A percentile compares a stretch with the other conserved stretches of the same genome.
These are phyloP conservation scores for Embidobia sp. DNA, from an alignment of 2,888 invertebrate genomes.

Conservation along the genomic window DNA sequence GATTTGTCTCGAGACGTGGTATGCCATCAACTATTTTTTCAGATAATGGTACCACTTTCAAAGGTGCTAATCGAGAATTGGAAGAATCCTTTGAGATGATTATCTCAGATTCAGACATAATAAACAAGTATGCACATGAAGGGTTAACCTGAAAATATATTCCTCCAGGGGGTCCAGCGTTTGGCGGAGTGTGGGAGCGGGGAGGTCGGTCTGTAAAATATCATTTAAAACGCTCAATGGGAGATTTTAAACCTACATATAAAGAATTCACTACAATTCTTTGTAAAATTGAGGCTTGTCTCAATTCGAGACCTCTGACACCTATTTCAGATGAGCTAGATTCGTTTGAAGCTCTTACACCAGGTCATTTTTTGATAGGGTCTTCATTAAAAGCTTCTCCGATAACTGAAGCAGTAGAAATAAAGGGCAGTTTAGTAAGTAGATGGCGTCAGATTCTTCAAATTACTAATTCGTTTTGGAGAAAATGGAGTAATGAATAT, in stretches of 20 bases:
- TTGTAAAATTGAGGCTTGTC: slow-evolving; percentile 10
- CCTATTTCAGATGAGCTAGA: slow-evolving; percentile 4
- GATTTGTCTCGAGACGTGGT: slow-evolving; percentile 1
- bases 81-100: no score
- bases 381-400: background rate
- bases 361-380: slow-evolving; percentile 51
- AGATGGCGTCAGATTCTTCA: no score
- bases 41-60: slow-evolving; percentile 7
- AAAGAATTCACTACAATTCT: slow-evolving; percentile 28
- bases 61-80: background rate
- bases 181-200: slow-evolving; percentile 71
- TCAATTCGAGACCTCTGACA: slow-evolving; percentile 13
- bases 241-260: slow-evolving; percentile 5
- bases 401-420: no score
- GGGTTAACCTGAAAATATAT: background rate
- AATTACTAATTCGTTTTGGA: no score
- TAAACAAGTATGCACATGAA: background rate
- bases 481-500: no score
- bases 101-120: background rate
- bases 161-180: slow-evolving; percentile 67
- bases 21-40: background rate
- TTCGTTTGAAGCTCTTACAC: background rate
- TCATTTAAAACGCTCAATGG: slow-evolving; percentile 65
- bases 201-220: slow-evolving; percentile 68
- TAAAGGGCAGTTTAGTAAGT: no score